phyloP scores from a whole-genome alignment of 2,888 invertebrate genomes.

The Microctonus hyperodae region DNA sequence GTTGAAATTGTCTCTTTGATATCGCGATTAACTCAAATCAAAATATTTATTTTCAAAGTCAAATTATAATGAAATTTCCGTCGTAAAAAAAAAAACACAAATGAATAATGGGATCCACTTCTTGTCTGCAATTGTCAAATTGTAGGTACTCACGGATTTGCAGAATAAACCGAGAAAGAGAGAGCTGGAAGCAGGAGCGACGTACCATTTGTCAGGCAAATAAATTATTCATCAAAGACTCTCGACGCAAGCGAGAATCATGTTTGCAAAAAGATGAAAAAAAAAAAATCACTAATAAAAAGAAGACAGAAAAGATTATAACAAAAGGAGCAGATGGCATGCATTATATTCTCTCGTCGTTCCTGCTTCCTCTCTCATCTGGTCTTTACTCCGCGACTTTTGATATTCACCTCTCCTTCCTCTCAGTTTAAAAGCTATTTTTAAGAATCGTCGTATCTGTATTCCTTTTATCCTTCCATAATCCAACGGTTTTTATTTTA shows the following conservation, averaged over 20 bases:
- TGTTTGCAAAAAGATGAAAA: slow-evolving; percentile 23
- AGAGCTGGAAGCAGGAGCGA: slow-evolving; percentile 14
- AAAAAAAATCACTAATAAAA: slow-evolving; percentile 29
- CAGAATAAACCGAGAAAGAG: slow-evolving; percentile 18
- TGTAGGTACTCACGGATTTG: slow-evolving; percentile 16
- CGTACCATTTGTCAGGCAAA: slow-evolving; percentile 13
- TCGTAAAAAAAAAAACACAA: slow-evolving; percentile 10
- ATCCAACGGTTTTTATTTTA: slow-evolving; percentile 15
- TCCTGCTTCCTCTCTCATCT: slow-evolving; percentile 20
- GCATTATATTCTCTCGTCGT: slow-evolving; percentile 20
- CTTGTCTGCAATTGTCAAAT: slow-evolving; percentile 5
- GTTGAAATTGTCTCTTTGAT: background rate
- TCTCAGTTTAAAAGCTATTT: slow-evolving; percentile 60
- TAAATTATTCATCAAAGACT: slow-evolving; percentile 18
- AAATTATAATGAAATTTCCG: too few species aligned
- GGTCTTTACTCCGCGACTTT: slow-evolving; percentile 20
- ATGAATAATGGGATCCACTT: slow-evolving; percentile 1
- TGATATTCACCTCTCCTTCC: slow-evolving; percentile 55
- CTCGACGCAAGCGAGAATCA: slow-evolving; percentile 15
- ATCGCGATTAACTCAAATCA: background rate
- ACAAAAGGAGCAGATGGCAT: slow-evolving; percentile 16
- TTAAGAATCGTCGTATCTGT: slow-evolving; percentile 21
- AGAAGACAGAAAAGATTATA: slow-evolving; percentile 30
- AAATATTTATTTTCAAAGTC: too few species aligned
- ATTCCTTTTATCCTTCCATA: background rate